Base-by-base conservation (phyloP, 2,113 vertebrate species). In the Tinamus guttatus region DNA sequence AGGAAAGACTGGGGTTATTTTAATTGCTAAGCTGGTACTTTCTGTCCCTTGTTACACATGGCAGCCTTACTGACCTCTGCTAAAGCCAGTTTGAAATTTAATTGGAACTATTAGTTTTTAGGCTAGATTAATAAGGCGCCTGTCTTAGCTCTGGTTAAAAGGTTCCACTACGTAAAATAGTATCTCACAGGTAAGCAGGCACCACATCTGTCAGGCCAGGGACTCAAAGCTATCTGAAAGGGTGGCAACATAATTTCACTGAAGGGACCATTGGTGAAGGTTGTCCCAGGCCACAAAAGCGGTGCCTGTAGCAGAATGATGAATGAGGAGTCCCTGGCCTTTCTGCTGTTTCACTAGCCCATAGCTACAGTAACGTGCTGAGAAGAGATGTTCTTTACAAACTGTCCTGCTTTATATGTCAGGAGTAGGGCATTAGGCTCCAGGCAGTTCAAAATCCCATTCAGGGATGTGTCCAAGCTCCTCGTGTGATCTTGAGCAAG, bases 21-120 rank as follows among this genome's bases (percentile, higher is more conserved):
- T 91, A 90, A 68, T 84, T 83, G 76, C 68, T 85, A 30, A 56
- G 63, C 83, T 90, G 93, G 76, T 59, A 51, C 30, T 89, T 73
- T 83, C 68, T 81, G 73, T 83, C 64, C 51, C 12, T 19, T 11
- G 32, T 85, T 93, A n/a, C 60, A 54, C 43, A 25, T 13, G 88
- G 69, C 38, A 84, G 30, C 52, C 38, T 78, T 74, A 64, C 52
- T 94, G 92, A 84, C 94, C 83, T 94, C 90, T 96, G 73, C 13
- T 14, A 91, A 83, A 91, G 52, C 38, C 73, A 75, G 52, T 58
- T 68, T 68, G 69, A 86, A 78, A 70, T 90, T 83, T 90, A 83
- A 88, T 82, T 90, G 90, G 73, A 52, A 67, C 87, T 91, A 64
- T 83, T 85, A 64, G 27, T 93, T 52, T 79, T 94, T 43, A 69